Percentiles rank a stretch among this genome's conserved stretches.
Evolutionary conservation across 2,797 vertebrate species (phyloP).

Genomic region (Syndactyla subalaris): DNA sequence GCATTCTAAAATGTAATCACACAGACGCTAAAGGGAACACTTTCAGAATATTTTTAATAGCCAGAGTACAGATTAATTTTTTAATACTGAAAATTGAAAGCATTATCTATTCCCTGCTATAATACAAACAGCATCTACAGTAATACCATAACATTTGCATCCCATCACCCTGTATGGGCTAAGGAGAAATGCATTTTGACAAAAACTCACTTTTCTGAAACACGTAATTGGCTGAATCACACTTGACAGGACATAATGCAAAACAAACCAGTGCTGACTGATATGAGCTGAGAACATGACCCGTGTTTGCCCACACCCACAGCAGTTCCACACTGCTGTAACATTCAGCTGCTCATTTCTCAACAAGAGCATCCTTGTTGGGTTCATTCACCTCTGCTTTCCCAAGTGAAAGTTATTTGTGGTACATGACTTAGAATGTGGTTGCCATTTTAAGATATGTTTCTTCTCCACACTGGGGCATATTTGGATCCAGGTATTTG

Average conservation of each 20-base stretch:
- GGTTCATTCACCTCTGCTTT: background rate
- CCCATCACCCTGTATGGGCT: background rate
- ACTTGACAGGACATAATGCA: background rate
- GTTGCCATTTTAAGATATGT: background rate
- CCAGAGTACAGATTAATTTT: background rate
- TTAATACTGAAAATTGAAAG: background rate
- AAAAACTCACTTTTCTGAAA: background rate
- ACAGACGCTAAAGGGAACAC: background rate
- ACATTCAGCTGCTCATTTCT: background rate
- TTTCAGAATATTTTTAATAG: background rate
- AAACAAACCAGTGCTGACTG: background rate
- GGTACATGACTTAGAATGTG: rapidly evolving
- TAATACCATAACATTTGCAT: background rate
- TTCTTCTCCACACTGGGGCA: background rate
- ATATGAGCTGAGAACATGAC: background rate
- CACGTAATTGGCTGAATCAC: rapidly evolving
- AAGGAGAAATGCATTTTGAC: background rate
- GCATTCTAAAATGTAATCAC: background rate
- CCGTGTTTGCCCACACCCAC: background rate
- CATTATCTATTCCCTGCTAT: background rate
- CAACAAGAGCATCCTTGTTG: background rate
- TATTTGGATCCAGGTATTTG: background rate
- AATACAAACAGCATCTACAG: background rate
- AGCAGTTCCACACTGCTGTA: background rate
- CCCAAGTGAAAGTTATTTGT: background rate